Evolutionary conservation across 2,888 invertebrate species (phyloP).

Genomic region (Alviniconcha strummeri): DNA sequence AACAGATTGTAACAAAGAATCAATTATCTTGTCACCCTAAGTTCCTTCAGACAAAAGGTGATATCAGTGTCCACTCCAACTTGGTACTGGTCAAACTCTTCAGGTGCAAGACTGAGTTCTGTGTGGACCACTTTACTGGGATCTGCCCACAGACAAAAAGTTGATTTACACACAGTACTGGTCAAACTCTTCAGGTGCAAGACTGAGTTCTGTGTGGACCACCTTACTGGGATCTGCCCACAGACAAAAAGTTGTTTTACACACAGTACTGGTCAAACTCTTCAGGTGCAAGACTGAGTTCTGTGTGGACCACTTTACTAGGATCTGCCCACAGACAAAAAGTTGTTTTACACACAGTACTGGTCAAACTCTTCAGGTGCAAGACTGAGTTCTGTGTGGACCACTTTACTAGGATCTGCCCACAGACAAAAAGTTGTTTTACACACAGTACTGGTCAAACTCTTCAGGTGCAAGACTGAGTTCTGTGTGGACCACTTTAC

Average conservation of each 20-base stretch:
- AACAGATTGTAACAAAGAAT: not conserved
- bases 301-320: slow-evolving; percentile 84
- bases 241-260: not conserved
- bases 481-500: slow-evolving; percentile 86
- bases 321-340: slow-evolving; percentile 75
- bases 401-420: slow-evolving; percentile 80
- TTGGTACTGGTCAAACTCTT: slow-evolving; percentile 84
- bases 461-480: slow-evolving; percentile 83
- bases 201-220: slow-evolving; percentile 73
- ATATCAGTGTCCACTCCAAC: slow-evolving; percentile 82
- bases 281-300: slow-evolving; percentile 82
- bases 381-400: slow-evolving; percentile 86
- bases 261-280: slow-evolving; percentile 82
- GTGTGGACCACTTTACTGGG: slow-evolving; percentile 83
- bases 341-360: slow-evolving; percentile 72
- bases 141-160: slow-evolving; percentile 73
- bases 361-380: slow-evolving; percentile 84
- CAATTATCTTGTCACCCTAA: slow-evolving; percentile 76
- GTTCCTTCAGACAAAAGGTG: slow-evolving; percentile 90
- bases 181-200: too few relatives aligned
- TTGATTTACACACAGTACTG: not conserved
- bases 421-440: not conserved
- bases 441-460: slow-evolving; percentile 80
- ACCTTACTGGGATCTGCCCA: slow-evolving; percentile 79
- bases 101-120: slow-evolving; percentile 83